phyloP scores from a whole-genome alignment of 53 echinoderm and acorn worm genomes.

The Temnopleurus reevesii region DNA sequence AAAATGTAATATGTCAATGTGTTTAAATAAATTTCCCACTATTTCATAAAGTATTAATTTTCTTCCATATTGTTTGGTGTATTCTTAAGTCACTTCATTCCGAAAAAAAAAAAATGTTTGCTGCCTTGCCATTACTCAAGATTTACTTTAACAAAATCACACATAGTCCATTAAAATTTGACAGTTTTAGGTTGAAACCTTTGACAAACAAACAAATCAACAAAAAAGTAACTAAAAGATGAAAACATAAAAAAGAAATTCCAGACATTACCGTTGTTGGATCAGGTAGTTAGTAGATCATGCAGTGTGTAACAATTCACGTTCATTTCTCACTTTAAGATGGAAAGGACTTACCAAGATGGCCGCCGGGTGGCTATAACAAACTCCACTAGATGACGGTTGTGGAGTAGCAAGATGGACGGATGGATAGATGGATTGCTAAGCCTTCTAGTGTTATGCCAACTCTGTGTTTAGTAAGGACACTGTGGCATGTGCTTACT shows the following conservation, averaged over 20 bases:
- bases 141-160: too few species aligned
- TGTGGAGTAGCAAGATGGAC: neutral
- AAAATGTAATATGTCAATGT: too few species aligned
- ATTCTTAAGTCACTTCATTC: too few species aligned
- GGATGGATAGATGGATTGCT: conserved; percentile 25
- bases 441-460: too few species aligned
- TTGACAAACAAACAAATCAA: neutral
- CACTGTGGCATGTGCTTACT: too few species aligned
- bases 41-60: too few species aligned
- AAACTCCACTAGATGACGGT: neutral
- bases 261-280: conserved; percentile 23
- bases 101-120: too few species aligned
- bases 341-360: conserved; percentile 33
- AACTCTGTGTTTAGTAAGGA: too few species aligned
- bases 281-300: conserved; percentile 61
- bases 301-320: conserved; percentile 51
- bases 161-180: neutral
- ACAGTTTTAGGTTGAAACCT: neutral
- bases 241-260: neutral
- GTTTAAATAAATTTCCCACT: too few species aligned
- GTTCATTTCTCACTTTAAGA: neutral
- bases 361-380: conserved; percentile 27
- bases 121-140: too few species aligned
- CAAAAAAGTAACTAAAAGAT: conserved; percentile 6
- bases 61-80: too few species aligned